Base-by-base conservation (phyloP, 1,140 invertebrate species). In the Elymnias hypermnestra region DNA sequence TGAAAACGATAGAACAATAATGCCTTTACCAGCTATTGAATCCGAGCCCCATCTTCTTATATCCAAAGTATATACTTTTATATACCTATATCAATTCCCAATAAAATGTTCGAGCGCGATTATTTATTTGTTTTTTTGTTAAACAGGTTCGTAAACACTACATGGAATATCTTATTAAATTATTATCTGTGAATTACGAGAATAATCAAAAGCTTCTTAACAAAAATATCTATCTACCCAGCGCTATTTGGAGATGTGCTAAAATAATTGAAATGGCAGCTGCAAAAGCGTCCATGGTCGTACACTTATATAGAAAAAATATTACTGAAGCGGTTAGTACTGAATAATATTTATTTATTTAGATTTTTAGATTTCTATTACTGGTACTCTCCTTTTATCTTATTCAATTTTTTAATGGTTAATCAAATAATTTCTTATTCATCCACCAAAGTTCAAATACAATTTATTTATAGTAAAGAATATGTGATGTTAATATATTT, bases 241-340 rank as follows among this genome's bases (percentile, higher is more conserved):
- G 75, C 69, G 77, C 71, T 44, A 83, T 87, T 40, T 81, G 77
- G 73, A 67, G 72, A 46, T 85, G 81, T 63, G 82, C 85, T n/a
- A 81, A 82, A 43, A 61, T 57, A 35, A 69, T 87, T 46, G 85
- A 87, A 66, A 72, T 69, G 56, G 63, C 57, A 17, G 85, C 85
- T 14, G 82, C 77, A 5, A 66, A 76, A 37, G 59, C 62, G 17
- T 76, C 71, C 21, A 87, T 87, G 82, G 64, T 85, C 3, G 68
- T 82, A 17, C 67, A 83, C 22, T 40, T 87, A 6, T 87, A 87
- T 49, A 57, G 82, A 47, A 68, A 70, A 46, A 72, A 73, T 53
- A 72, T 87, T 44, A 33, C 68, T n/a, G 19, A 55, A 38, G 62
- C 65, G 57, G 81, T 85, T 63, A 49, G 48, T 51, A 21, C 36